Evolutionary conservation across 2,113 vertebrate species (phyloP).

Genomic region (Sphaerodactylus townsendi): DNA sequence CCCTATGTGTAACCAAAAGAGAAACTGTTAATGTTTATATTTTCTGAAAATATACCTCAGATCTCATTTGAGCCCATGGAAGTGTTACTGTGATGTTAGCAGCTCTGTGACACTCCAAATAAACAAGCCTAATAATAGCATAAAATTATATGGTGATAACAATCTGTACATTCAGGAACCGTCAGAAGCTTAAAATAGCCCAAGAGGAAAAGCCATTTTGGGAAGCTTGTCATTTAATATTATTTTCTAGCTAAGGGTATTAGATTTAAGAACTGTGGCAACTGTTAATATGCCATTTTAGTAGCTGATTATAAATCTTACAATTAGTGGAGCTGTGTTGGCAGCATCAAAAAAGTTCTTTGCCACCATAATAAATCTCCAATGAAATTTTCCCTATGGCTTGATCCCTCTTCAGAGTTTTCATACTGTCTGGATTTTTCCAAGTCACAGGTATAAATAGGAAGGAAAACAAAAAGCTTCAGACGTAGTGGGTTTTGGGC

Average conservation of each 20-base stretch:
- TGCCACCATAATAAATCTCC: not conserved
- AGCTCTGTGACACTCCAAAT: conserved; percentile 15
- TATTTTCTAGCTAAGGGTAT: conserved; percentile 4
- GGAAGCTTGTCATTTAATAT: conserved; percentile 8
- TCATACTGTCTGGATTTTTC: not conserved
- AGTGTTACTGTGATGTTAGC: conserved; percentile 22
- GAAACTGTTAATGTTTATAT: conserved; percentile 21
- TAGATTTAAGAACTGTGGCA: conserved; percentile 12
- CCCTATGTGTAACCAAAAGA: conserved; percentile 10
- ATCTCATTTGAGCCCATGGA: conserved; percentile 29
- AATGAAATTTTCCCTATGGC: not conserved
- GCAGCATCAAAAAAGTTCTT: not conserved
- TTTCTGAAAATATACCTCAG: not conserved
- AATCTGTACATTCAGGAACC: not conserved
- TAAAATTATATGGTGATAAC: conserved; percentile 5
- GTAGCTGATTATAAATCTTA: not conserved
- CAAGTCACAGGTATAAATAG: not conserved
- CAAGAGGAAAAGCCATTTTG: conserved; percentile 2
- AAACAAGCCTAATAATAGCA: conserved; percentile 24
- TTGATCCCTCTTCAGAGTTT: not conserved
- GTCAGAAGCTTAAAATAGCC: conserved; percentile 16
- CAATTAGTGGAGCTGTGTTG: not conserved
- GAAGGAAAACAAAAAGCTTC: not conserved
- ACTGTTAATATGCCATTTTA: conserved; percentile 12
- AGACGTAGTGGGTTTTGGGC: too few relatives aligned